Base-by-base conservation (phyloP, 1,140 invertebrate genomes). In the Hycleus phaleratus region DNA sequence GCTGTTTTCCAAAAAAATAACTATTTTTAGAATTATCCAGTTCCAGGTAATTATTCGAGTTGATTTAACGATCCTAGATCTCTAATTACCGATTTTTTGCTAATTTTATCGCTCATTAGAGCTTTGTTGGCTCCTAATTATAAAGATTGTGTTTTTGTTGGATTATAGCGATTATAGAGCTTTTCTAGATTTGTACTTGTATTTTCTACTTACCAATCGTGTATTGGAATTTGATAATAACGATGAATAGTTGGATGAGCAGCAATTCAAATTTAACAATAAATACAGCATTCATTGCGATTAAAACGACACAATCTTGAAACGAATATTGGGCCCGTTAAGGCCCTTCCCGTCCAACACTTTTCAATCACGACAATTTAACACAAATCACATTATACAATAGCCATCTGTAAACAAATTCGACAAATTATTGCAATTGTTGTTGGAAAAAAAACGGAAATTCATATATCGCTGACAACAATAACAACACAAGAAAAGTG, bases 251-350 rank as follows among this genome's bases (percentile, higher is more conserved):
- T 38, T 63, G 62, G 55, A 63, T 46, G 55, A 63, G 55, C 58
- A 63, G 51, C 59, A 63, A 60, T 56, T 55, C 58, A 60, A 63
- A 49, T 60, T 60, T 59, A 42, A 42, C 45, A 52, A 54, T 47
- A 32, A 63, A 42, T 46, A 55, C 54, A 63, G 58, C 55, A 56
- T 60, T 60, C 58, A 60, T 60, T 56, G 53, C 58, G 58, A 60
- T 49, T 24, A 45, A 45, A 38, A 38, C 61, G 46, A 46, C 49
- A 4, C 32, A 32, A 32, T 53, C 44, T 38, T 53, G 47, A 51
- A 52, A 51, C 42, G 12, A 42, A 32, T 32, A 48, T 51, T 49
- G 57, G 57, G 57, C 57, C 57, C 32, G 32, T 32, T 32, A 54
- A 55, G 56, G 61, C 57, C 57, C 56, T 42, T 32, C 7, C 49